Evolutionary conservation across 2,888 invertebrate species (phyloP), one percentile per base, ranked within the genome.

Genomic region (Saturnia japonica): DNA sequence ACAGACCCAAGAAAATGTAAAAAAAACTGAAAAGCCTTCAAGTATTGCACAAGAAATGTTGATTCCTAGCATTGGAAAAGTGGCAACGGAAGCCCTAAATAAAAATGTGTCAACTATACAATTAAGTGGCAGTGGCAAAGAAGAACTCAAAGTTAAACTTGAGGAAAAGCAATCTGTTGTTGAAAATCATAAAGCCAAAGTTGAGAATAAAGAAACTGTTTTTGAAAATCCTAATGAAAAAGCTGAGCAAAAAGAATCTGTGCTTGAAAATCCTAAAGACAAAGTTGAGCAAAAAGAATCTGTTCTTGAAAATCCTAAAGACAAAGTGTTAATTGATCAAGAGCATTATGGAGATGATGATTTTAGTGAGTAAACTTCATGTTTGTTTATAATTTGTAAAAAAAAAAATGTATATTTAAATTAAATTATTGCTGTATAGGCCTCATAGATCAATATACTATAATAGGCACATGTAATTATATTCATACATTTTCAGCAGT

Each of bases 291-390:
- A 71, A 40, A 85, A 84, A 72, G 78, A 77, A 14, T 47, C 77
- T 8, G 75, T 71, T 1, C 68, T 78, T 68, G 85, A 83, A n/a
- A 80, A 78, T 43, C 75, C 78, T 1, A 78, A 82, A 47, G 73
- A 25, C 11, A 78, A 80, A 47, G 69, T 62, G 40, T 73, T 66
- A 25, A 74, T 73, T 64, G 74, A 76, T 42, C 72, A 72, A n/a
- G 78, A 78, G 25, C 83, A 86, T 14, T 85, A 85, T 71, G 75
- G 70, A 76, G 82, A 68, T 25, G 62, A 34, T 42, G 71, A 71
- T 12, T 40, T 67, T 64, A 68, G 71, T 71, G 22, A 68, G 82
- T 82, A 74, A 72, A 57, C 47, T 19, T 45, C 34, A 25, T 64
- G 16, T 43, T 34, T 12, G 11, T 6, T 43, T 40, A 28, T 68